These are phyloP conservation scores for Aleiodes sp. DNA, from an alignment of 1,140 invertebrate genomes.

Conservation along the genomic window DNA sequence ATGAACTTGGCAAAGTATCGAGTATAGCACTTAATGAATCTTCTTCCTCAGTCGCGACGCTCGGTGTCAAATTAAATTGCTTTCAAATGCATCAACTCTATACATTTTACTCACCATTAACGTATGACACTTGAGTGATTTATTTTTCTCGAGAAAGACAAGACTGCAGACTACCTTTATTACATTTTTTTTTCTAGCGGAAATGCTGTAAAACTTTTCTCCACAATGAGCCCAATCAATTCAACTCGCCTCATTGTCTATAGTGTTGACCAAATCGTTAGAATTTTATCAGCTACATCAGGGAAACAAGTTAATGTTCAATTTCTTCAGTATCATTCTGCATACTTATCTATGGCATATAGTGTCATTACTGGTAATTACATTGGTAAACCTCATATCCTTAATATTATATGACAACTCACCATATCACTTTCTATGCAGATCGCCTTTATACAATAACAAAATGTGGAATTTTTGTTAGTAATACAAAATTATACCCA, in stretches of 20 bases:
- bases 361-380: conserved; percentile 38
- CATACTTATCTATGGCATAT: conserved; percentile 31
- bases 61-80: conserved; percentile 38
- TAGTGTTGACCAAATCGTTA: conserved; percentile 38
- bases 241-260: conserved; percentile 35
- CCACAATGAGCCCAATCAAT: conserved; percentile 40
- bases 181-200: conserved; percentile 29
- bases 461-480: conserved; percentile 40
- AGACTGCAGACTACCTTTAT: background rate
- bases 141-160: background rate
- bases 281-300: conserved; percentile 36
- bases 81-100: conserved; percentile 44
- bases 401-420: too few species aligned
- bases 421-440: conserved; percentile 12
- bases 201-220: conserved; percentile 27
- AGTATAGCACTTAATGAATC: conserved; percentile 31
- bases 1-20: conserved; percentile 32
- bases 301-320: conserved; percentile 41
- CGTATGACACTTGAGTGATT: conserved; percentile 37
- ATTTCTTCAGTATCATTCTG: conserved; percentile 34
- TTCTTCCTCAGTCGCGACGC: conserved; percentile 25
- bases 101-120: conserved; percentile 42
- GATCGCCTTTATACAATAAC: conserved; percentile 40
- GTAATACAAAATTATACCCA: conserved; percentile 32
- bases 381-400: too few species aligned